Base-by-base conservation (phyloP, 2,888 invertebrate species). In the Cataglyphis cursor region DNA sequence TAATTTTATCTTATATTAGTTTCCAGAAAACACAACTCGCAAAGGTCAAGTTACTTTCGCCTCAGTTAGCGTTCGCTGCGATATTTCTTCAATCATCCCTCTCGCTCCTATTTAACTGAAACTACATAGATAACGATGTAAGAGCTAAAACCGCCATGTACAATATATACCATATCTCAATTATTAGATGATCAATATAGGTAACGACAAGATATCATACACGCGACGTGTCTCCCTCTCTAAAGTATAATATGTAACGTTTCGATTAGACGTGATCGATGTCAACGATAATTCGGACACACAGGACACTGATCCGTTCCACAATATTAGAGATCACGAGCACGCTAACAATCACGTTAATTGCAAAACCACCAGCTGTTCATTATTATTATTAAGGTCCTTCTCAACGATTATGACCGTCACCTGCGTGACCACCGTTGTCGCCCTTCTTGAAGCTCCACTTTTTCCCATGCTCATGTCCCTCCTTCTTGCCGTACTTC, bases 401-500 rank as follows among this genome's bases (percentile, higher is more conserved):
- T n/a, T 9, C 3, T 76, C 78, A 80, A 8, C 68, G 66, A 38
- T 80, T 15, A 24, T 82, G 59, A 24, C 31, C 83, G 9, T 65
- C 68, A 9, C 59, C 82, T 0, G 3, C 51, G 59, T n/a, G 4
- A 1, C 83, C 88, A 9, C 95, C 95, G 0, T 95, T 95, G 10
- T 90, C 84, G 0, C 95, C 95, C 85, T 96, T 96, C 86, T 96
- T 95, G 93, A 95, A 96, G n/a, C 95, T 93, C 96, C 96, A 97
- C 87, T 96, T 96, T 91, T 96, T 96, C 1, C 96, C 96, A 0
- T 94, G 92, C 8, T 95, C 95, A 35, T 95, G 95, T 0, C 94
- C 95, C 0, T 93, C 95, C 74, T 96, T 95, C 57, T 96, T 94
- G 21, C 95, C 95, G 75, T 96, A 94, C 70, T 95, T 95, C 4